phyloP scores from a whole-genome alignment of 35 echinoderm and acorn worm genomes.

The Strongylocentrotus purpuratus region DNA sequence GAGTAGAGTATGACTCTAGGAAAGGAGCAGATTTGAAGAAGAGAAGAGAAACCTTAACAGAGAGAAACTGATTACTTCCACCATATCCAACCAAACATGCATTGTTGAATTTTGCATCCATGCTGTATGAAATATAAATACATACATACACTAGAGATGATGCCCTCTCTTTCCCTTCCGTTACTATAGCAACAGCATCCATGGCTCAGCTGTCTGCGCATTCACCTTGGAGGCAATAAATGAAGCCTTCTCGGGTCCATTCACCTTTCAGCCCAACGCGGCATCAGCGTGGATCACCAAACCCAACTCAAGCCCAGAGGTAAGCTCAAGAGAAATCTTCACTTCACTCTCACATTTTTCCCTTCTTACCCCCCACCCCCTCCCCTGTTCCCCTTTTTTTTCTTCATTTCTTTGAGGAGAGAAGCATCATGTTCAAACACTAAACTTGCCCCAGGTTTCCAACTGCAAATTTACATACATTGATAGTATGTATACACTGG shows the following conservation, averaged over 20 bases:
- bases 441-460: neutral
- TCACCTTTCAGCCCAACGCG: slow-evolving; percentile 88
- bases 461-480: too few species aligned
- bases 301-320: slow-evolving; percentile 79
- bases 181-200: slow-evolving; percentile 72
- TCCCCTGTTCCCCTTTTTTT: neutral
- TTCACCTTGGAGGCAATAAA: slow-evolving; percentile 74
- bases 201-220: slow-evolving; percentile 86
- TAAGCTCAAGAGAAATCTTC: neutral
- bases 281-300: slow-evolving; percentile 84
- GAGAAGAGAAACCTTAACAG: too few species aligned
- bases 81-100: neutral
- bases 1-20: too few species aligned
- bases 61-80: neutral
- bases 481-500: too few species aligned
- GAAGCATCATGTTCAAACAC: neutral
- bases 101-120: neutral
- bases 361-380: neutral
- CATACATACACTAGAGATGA: neutral
- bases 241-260: slow-evolving; percentile 80
- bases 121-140: neutral
- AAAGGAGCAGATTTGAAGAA: too few species aligned
- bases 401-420: neutral
- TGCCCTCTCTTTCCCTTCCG: slow-evolving; percentile 28
- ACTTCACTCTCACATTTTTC: neutral